These are phyloP conservation scores for Lasioglossum pauxillum DNA, from an alignment of 2,888 invertebrate genomes.

Conservation along the genomic window DNA sequence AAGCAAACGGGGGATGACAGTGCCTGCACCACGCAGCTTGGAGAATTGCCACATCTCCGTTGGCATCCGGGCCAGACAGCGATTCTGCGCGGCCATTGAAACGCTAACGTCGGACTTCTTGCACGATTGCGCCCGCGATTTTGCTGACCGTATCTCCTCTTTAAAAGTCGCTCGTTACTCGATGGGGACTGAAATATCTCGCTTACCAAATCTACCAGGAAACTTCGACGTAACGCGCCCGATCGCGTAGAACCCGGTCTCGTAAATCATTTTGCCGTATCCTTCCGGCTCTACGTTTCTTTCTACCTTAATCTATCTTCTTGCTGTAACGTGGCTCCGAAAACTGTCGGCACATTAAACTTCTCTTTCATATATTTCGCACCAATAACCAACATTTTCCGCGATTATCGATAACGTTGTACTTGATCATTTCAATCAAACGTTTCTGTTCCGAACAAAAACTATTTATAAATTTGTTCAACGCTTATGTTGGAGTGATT, in stretches of 20 bases:
- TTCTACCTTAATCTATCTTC: background rate
- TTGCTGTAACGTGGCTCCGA: too few species aligned
- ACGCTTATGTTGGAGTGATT: background rate
- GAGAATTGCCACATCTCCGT: slow-evolving; percentile 59
- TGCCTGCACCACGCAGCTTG: slow-evolving; percentile 46
- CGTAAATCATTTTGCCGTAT: background rate
- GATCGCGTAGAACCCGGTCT: background rate
- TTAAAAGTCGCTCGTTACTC: slow-evolving; percentile 7
- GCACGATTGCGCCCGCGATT: slow-evolving; percentile 29
- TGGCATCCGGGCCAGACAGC: slow-evolving; percentile 55
- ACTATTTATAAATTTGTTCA: background rate
- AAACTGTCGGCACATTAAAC: too few species aligned
- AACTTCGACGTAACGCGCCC: background rate
- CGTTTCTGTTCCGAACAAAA: too few species aligned
- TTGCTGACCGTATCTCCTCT: slow-evolving; percentile 42
- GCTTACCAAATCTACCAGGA: background rate
- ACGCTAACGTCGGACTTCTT: slow-evolving; percentile 42
- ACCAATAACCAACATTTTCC: too few species aligned
- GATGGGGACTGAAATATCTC: background rate
- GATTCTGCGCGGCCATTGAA: slow-evolving; percentile 26
- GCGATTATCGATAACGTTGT: too few species aligned
- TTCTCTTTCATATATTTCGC: too few species aligned
- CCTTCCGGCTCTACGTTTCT: background rate
- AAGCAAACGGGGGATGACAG: slow-evolving; percentile 57
- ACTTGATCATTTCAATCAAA: too few species aligned